Evolutionary conservation across 2,113 vertebrate species (phyloP).

Genomic region (Platichthys flesus): DNA sequence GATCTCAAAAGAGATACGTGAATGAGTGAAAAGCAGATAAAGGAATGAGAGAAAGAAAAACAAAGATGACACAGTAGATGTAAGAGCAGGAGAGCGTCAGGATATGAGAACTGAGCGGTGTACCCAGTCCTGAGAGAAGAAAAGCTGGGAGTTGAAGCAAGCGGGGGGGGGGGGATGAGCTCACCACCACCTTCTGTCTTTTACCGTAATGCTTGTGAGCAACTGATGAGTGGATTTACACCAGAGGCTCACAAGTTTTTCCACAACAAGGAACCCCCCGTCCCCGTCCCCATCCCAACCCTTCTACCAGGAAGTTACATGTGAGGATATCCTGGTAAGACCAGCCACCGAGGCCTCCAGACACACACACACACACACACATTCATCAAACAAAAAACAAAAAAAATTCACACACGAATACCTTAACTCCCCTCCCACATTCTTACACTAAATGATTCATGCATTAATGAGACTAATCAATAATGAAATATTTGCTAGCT

Average conservation of each 20-base stretch:
- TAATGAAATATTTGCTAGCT: too few species aligned
- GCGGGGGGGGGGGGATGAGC: conserved; percentile 22
- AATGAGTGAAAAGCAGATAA: background rate
- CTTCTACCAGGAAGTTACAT: conserved; percentile 52
- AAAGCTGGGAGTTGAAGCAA: background rate
- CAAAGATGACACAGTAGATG: background rate
- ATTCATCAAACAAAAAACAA: background rate
- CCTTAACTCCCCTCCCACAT: too few species aligned
- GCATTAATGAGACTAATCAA: too few species aligned
- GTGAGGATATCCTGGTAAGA: conserved; percentile 39
- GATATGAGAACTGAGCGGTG: conserved; percentile 27
- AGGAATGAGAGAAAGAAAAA: conserved; percentile 1
- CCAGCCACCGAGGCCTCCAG: conserved; percentile 16
- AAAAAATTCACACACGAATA: too few species aligned
- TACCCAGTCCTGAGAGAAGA: conserved; percentile 22
- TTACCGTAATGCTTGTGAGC: conserved; percentile 48
- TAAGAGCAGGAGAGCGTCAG: conserved; percentile 5
- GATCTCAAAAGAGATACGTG: background rate
- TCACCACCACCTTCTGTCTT: conserved; percentile 35
- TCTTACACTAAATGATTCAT: too few species aligned
- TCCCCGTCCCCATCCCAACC: conserved; percentile 1
- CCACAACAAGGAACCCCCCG: conserved; percentile 33
- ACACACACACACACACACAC: conserved; percentile 18
- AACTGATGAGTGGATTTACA: conserved; percentile 38
- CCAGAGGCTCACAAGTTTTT: conserved; percentile 31